Evolutionary conservation across 2,888 invertebrate genomes (phyloP).

Genomic region (Nineta flava): DNA sequence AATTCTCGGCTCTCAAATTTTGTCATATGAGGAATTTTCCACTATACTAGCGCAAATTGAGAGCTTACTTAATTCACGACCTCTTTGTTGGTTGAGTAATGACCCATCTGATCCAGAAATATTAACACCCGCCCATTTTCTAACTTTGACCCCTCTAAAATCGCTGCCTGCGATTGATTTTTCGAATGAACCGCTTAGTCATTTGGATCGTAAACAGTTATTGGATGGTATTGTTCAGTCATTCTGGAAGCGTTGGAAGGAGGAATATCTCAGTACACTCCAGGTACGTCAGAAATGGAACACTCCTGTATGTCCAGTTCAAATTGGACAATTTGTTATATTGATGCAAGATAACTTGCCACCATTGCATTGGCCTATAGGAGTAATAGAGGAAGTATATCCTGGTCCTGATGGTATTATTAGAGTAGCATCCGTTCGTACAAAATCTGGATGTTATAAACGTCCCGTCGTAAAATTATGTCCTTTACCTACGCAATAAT

Average conservation of each 20-base stretch:
- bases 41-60: conserved; percentile 6
- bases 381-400: background rate
- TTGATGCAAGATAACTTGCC: background rate
- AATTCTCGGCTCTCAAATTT: background rate
- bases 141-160: conserved; percentile 7
- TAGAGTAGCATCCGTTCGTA: conserved; percentile 8
- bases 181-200: background rate
- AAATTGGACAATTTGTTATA: background rate
- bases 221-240: conserved; percentile 4
- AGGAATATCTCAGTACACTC: conserved; percentile 1
- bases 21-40: background rate
- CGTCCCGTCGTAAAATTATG: conserved; percentile 6
- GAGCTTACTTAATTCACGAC: conserved; percentile 11
- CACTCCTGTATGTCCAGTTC: background rate
- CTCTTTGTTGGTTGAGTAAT: conserved; percentile 5
- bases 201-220: background rate
- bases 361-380: conserved; percentile 3
- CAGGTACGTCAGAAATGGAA: background rate
- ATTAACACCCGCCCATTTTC: conserved; percentile 8
- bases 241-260: conserved; percentile 5
- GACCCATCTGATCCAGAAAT: conserved; percentile 8
- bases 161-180: conserved; percentile 3
- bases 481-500: background rate
- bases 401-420: conserved; percentile 9
- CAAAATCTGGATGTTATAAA: conserved; percentile 6